Evolutionary conservation across 2,888 invertebrate species (phyloP).

Genomic region (Cerastis rubricosa): DNA sequence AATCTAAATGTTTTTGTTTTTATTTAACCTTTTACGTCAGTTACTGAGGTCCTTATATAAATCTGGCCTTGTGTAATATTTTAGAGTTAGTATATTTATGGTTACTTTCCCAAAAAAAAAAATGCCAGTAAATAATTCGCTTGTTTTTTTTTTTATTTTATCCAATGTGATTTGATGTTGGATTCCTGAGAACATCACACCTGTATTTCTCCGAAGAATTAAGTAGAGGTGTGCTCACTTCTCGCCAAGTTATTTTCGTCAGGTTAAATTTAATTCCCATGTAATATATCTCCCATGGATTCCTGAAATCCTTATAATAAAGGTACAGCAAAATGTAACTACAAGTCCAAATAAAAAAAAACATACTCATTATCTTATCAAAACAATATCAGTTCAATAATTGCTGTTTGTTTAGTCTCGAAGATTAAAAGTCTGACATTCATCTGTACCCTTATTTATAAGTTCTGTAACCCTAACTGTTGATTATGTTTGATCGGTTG

Average conservation of each 20-base stretch:
- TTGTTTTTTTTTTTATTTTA: no score
- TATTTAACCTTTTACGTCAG: background rate
- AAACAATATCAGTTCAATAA: slow-evolving; percentile 47
- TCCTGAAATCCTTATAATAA: background rate
- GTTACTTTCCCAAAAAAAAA: background rate
- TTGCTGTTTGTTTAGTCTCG: slow-evolving; percentile 38
- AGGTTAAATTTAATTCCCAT: background rate
- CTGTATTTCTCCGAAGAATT: background rate
- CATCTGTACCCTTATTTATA: slow-evolving; percentile 26
- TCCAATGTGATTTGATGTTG: background rate
- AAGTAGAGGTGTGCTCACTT: background rate
- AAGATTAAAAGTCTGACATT: slow-evolving; percentile 61
- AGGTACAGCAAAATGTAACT: background rate
- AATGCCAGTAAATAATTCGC: no score
- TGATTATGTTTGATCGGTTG: slow-evolving; percentile 33
- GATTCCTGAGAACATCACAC: background rate
- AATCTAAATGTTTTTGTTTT: background rate
- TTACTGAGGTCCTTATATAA: background rate
- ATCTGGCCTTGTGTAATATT: background rate
- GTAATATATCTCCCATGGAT: background rate
- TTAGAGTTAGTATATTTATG: background rate
- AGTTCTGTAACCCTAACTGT: slow-evolving; percentile 54
- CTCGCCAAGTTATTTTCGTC: background rate
- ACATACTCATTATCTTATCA: slow-evolving; percentile 42
- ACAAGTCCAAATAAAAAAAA: background rate